Evolutionary conservation across 1,140 invertebrate genomes (phyloP).

Genomic region (Xylocopa sonorina): DNA sequence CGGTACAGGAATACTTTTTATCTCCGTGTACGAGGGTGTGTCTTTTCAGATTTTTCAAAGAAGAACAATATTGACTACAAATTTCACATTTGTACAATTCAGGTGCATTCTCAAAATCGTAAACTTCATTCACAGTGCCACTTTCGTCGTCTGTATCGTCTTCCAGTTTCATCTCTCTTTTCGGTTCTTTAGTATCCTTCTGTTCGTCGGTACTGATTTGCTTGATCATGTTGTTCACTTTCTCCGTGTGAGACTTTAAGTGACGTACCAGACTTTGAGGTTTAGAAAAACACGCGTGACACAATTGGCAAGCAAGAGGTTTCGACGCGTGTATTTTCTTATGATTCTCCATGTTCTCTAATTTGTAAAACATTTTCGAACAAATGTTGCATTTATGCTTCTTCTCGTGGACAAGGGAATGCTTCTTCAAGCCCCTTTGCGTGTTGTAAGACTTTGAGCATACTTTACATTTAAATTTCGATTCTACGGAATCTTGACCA

Average conservation of each 20-base stretch:
- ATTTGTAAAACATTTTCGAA: slow-evolving; percentile 76
- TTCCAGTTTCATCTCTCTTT: slow-evolving; percentile 64
- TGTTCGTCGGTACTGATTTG: slow-evolving; percentile 62
- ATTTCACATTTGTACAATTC: slow-evolving; percentile 78
- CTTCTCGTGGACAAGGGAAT: slow-evolving; percentile 76
- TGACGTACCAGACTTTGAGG: slow-evolving; percentile 71
- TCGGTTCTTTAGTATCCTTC: slow-evolving; percentile 52
- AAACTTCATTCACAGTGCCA: slow-evolving; percentile 59
- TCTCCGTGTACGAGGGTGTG: slow-evolving; percentile 78
- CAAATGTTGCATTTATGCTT: slow-evolving; percentile 76
- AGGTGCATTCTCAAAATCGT: slow-evolving; percentile 74
- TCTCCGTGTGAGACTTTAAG: slow-evolving; percentile 71
- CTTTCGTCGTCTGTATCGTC: slow-evolving; percentile 71
- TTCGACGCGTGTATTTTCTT: slow-evolving; percentile 72
- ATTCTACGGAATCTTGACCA: slow-evolving; percentile 65
- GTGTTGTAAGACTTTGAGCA: slow-evolving; percentile 75
- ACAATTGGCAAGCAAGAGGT: slow-evolving; percentile 74
- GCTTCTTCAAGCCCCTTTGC: slow-evolving; percentile 78
- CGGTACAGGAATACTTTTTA: slow-evolving; percentile 80
- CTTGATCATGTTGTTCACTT: slow-evolving; percentile 67
- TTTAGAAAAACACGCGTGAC: slow-evolving; percentile 73
- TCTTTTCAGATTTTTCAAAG: slow-evolving; percentile 77
- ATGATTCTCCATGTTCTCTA: slow-evolving; percentile 77
- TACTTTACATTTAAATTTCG: slow-evolving; percentile 75
- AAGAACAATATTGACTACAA: slow-evolving; percentile 78